phyloP scores from a whole-genome alignment of 2,888 invertebrate genomes.

The Plagodis dolabraria region DNA sequence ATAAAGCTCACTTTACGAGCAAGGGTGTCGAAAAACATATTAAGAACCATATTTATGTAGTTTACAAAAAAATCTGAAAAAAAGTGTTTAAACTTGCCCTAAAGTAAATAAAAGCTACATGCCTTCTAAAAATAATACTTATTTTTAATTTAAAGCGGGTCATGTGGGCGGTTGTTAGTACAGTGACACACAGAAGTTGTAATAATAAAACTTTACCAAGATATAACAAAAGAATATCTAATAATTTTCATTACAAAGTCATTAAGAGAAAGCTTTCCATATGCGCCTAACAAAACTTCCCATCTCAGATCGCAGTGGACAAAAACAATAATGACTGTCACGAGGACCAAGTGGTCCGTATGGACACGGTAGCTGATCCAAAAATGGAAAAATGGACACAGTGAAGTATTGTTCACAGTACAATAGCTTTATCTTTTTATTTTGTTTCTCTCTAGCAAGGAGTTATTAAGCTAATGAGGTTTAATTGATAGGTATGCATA shows the following conservation, averaged over 20 bases:
- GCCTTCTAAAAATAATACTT: no score
- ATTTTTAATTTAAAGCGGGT: not conserved
- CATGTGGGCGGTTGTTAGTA: not conserved
- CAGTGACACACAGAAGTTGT: no score
- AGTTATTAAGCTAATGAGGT: no score
- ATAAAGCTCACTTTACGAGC: no score
- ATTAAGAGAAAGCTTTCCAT: conserved; percentile 44
- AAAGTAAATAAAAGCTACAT: no score
- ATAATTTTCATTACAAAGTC: conserved; percentile 24
- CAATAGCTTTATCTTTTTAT: not conserved
- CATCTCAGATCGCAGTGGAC: conserved; percentile 27
- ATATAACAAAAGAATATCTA: conserved; percentile 3
- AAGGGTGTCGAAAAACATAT: no score
- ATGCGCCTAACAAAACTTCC: conserved; percentile 37
- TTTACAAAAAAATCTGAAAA: no score
- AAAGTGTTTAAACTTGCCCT: no score
- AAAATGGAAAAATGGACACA: conserved; percentile 3
- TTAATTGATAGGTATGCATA: no score
- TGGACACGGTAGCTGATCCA: conserved; percentile 29
- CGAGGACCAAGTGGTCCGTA: conserved; percentile 13
- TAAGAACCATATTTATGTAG: no score
- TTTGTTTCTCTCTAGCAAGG: not conserved
- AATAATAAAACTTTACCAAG: no score
- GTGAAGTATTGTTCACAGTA: not conserved
- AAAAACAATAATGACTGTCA: conserved; percentile 18